Evolutionary conservation across 2,888 invertebrate genomes (phyloP), one percentile per base, ranked within the genome.

Genomic region (Mesochorus sp.): DNA sequence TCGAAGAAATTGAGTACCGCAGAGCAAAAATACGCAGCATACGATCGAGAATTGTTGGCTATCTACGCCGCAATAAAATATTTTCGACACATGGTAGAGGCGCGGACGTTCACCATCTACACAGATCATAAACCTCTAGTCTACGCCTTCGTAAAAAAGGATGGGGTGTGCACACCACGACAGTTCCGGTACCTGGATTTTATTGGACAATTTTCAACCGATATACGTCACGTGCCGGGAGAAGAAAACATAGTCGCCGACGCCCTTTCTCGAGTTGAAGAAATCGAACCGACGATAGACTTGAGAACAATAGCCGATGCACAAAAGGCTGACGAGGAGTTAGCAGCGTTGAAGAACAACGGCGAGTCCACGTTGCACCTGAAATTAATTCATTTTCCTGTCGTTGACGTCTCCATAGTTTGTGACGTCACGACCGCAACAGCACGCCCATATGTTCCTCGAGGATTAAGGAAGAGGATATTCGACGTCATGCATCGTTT

Each of bases 401-500:
- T 42, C 14, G 31, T 55, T 8, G 34, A 34, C 12, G n/a, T 26
- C n/a, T 6, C 51, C 3, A 26, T 77, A 19, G 59, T 42, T 24
- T 82, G 80, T 24, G 81, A 83, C 28, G 44, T 73, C 0, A 62
- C 74, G 2, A 72, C 59, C 1, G 4, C 24, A 0, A 37, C 47
- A 2, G 72, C 72, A 5, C 42, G 82, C 0, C 83, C 84, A 0
- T 84, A 67, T 55, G 59, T 85, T 0, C 77, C 83, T 0, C 3
- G 6, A 10, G 14, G 37, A 0, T 80, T 82, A 3, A 71, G 83
- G 0, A 68, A 66, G 6, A n/a, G 19, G 10, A 75, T 71, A 0
- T 85, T 83, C 42, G 37, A 85, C 12, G 2, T 59, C 0, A 0
- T 88, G 0, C 87, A 89, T 67, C 59, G 73, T 0, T 66, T 87